Conservation (phyloP, 2,888 invertebrate species). For the Dastarcus helophoroides region DNA sequence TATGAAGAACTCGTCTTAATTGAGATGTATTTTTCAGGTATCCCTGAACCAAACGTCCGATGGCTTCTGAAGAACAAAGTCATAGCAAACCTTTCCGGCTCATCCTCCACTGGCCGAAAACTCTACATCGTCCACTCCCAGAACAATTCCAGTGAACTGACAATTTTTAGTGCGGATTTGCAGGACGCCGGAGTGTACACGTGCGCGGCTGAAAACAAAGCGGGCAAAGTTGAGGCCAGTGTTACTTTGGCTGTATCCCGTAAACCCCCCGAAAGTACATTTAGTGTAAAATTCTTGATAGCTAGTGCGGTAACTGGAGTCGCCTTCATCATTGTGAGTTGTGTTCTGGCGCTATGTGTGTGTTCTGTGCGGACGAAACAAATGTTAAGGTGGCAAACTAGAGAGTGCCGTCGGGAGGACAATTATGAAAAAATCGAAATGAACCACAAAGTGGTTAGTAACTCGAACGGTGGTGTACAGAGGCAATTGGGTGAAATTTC, state of each 20-base stretch:
- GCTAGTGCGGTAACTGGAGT: constrained; percentile 57
- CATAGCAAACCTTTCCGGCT: constrained; percentile 49
- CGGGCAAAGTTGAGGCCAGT: constrained; percentile 63
- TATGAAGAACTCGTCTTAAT: no score
- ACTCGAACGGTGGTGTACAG: constrained; percentile 21
- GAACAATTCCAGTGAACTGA: constrained; percentile 60
- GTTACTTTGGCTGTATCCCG: constrained; percentile 61
- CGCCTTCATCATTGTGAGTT: constrained; percentile 53
- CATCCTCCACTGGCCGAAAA: constrained; percentile 43
- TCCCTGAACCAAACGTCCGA: constrained; percentile 59
- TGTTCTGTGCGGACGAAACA: constrained; percentile 48
- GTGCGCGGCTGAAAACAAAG: constrained; percentile 71
- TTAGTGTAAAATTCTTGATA: constrained; percentile 50
- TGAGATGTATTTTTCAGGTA: no score
- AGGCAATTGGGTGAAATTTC: constrained; percentile 19
- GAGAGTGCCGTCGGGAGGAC: constrained; percentile 40
- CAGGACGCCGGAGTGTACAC: constrained; percentile 68
- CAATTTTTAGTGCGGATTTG: constrained; percentile 57
- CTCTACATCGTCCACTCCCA: constrained; percentile 55
- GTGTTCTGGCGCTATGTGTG: constrained; percentile 54
- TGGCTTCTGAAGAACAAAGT: constrained; percentile 62
- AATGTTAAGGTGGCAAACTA: constrained; percentile 42
- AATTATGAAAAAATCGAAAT: constrained; percentile 73
- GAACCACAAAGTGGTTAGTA: constrained; percentile 43
- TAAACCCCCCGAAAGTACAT: constrained; percentile 47